Base-by-base conservation (phyloP, 2,888 invertebrate genomes). In the Cybosia mesomella region DNA sequence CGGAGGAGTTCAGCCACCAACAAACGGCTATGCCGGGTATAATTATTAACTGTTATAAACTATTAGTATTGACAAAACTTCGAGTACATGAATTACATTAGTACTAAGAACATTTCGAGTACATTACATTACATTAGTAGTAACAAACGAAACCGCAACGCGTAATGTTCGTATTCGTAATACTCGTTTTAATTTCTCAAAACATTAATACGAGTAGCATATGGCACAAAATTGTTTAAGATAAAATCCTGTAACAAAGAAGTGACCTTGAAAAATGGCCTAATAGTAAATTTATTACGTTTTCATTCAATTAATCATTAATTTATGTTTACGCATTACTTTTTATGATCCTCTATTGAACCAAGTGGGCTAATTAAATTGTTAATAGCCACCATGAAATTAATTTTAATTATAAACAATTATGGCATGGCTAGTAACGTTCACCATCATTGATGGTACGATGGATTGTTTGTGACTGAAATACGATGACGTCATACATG, bases 361-460 rank as follows among this genome's bases (percentile, higher is more conserved):
- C 53, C 55, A 71, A 76, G 78, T 68, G 72, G 62, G 28, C 55
- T 78, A 67, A 80, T 78, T 64, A 75, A 75, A 73, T 72, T 70
- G 72, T 73, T 78, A 68, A 78, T 70, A 66, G 72, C 62, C 60
- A 39, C 32, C 68, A 55, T 67, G 59, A 69, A 32, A 71, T 78
- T 61, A 67, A 72, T n/a, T 73, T 74, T 77, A 72, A 77, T 73
- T 71, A 75, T 72, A 71, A 70, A 72, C 71, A 69, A 69, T 73
- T 68, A 34, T 64, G 64, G 68, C 18, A 39, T 1, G 1, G 32
- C 68, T 60, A 68, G 4, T 34, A 36, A 53, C 58, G 34, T 10
- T 18, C 34, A n/a, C 24, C 13, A 66, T 24, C 54, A 32, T 36
- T 32, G 43, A 54, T 32, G 28, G 55, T 55, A 28, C 15, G 18